Evolutionary conservation across 2,888 invertebrate genomes (phyloP).

Genomic region (Augiades crinisus): DNA sequence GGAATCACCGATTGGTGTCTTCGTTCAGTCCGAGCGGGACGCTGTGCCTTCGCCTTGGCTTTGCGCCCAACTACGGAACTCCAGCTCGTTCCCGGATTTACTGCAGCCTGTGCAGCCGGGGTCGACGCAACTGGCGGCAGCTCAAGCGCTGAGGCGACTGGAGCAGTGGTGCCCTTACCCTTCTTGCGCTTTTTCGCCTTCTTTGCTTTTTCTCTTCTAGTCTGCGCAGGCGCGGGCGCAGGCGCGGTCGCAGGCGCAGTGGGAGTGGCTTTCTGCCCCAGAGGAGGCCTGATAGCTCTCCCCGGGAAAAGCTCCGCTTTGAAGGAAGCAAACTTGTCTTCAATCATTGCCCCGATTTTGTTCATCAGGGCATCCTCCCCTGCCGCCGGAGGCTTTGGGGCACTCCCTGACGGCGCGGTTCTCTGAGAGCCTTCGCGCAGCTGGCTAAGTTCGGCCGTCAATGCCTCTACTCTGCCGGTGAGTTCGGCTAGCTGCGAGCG

Average conservation of each 20-base stretch:
- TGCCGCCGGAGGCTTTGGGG: too few relatives aligned
- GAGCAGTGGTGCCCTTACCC: too few relatives aligned
- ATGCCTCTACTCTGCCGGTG: background rate
- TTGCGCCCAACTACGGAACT: background rate
- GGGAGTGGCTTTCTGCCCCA: background rate
- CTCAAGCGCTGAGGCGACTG: background rate
- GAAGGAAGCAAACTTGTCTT: background rate
- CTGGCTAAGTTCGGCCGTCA: background rate
- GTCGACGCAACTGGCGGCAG: background rate
- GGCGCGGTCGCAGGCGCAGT: background rate
- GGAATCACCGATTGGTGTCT: too few relatives aligned
- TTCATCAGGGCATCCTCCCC: background rate
- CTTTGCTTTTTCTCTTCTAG: too few relatives aligned
- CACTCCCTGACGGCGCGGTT: background rate
- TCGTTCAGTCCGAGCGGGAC: too few relatives aligned
- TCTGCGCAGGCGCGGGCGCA: background rate
- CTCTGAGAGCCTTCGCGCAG: background rate
- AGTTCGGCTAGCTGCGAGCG: background rate
- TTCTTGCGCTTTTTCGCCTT: too few relatives aligned
- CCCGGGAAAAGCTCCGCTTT: background rate
- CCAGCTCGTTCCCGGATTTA: too few relatives aligned
- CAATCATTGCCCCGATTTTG: background rate
- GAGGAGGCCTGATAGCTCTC: background rate
- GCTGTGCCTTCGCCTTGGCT: background rate
- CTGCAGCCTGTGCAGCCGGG: background rate